A percentile compares a stretch with the other conserved stretches of the same genome.
phyloP scores from a whole-genome alignment of 1,140 invertebrate genomes.

The Hermetia illucens region DNA sequence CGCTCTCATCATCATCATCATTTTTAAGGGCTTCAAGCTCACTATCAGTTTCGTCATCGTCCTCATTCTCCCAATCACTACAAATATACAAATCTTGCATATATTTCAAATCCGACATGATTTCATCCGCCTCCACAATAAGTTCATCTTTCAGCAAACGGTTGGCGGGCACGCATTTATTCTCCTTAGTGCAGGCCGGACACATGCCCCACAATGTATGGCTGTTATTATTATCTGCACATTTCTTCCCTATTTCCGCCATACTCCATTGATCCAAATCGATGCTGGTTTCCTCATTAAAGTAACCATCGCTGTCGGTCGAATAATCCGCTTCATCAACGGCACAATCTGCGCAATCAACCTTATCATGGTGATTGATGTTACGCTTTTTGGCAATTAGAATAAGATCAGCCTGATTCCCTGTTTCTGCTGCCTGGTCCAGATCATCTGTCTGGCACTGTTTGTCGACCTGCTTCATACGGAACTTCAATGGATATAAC shows the following conservation, averaged over 20 bases:
- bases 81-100: slow-evolving; percentile 25
- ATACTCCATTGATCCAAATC: not conserved
- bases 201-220: slow-evolving; percentile 17
- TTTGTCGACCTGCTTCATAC: slow-evolving; percentile 34
- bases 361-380: not conserved
- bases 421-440: slow-evolving; percentile 3
- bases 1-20: not conserved
- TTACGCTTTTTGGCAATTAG: no score
- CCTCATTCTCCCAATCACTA: slow-evolving; percentile 7
- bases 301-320: no score
- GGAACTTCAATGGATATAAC: slow-evolving; percentile 34
- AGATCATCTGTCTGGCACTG: slow-evolving; percentile 35
- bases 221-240: slow-evolving; percentile 1
- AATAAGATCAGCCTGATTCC: slow-evolving; percentile 2
- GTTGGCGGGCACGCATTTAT: slow-evolving; percentile 11
- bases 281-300: no score
- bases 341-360: not conserved
- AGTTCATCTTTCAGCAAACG: slow-evolving; percentile 15
- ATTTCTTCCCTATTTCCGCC: slow-evolving; percentile 9
- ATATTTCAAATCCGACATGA: slow-evolving; percentile 33
- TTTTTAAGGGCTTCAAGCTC: slow-evolving; percentile 1
- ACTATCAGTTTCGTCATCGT: slow-evolving; percentile 3
- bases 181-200: slow-evolving; percentile 10
- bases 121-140: slow-evolving; percentile 33
- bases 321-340: not conserved